Evolutionary conservation across 2,888 invertebrate genomes (phyloP).

Genomic region (Eupithecia tripunctaria): DNA sequence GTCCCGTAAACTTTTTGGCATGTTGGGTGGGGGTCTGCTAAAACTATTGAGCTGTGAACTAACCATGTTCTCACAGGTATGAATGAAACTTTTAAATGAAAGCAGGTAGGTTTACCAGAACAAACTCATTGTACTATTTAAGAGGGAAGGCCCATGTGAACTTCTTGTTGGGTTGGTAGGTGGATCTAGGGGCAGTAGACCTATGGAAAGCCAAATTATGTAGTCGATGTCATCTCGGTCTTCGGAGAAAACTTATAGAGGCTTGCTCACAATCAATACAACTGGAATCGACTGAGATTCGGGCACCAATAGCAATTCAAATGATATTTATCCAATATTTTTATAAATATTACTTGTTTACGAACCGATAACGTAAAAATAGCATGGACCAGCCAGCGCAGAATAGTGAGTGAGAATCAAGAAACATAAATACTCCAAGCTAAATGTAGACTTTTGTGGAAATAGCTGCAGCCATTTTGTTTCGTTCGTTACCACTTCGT

Average conservation of each 20-base stretch:
- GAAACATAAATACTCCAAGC: too few species aligned
- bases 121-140: neutral
- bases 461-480: conserved; percentile 29
- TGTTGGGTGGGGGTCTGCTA: too few species aligned
- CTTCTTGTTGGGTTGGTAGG: neutral
- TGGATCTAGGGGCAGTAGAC: neutral
- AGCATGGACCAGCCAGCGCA: conserved; percentile 7
- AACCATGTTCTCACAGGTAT: neutral
- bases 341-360: neutral
- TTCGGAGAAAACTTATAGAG: neutral
- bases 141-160: neutral
- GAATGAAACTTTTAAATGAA: neutral
- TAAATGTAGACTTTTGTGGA: neutral
- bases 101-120: neutral
- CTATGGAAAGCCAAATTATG: neutral
- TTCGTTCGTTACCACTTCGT: neutral
- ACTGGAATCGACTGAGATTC: neutral
- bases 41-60: neutral
- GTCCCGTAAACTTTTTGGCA: too few species aligned
- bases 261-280: neutral
- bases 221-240: neutral
- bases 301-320: neutral
- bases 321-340: neutral
- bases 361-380: conserved; percentile 11
- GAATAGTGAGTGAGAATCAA: neutral